Conservation (phyloP, 2,888 invertebrate species). For the Dasypolia templi region DNA sequence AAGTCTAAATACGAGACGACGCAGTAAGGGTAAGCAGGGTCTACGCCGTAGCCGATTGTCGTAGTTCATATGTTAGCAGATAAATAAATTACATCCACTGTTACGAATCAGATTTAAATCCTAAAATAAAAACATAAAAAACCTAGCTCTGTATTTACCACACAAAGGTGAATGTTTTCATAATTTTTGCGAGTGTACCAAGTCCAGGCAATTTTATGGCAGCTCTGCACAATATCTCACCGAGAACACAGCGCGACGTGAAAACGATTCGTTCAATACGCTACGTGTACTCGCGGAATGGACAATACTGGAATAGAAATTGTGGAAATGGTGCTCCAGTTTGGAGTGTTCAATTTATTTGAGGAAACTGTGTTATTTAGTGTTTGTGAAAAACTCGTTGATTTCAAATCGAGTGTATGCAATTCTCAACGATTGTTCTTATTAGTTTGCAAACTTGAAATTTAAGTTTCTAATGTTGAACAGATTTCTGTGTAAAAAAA, state of each 20-base stretch:
- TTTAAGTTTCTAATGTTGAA: background rate
- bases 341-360: slow-evolving; percentile 17
- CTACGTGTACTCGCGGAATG: slow-evolving; percentile 37
- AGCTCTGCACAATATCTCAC: slow-evolving; percentile 30
- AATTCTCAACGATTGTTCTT: background rate
- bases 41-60: slow-evolving; percentile 16
- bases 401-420: background rate
- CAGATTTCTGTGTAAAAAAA: too few species aligned
- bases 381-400: background rate
- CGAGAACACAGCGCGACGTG: slow-evolving; percentile 10
- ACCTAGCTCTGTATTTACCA: background rate
- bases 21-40: background rate
- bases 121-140: background rate
- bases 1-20: background rate
- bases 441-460: background rate
- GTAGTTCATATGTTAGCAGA: background rate
- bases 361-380: slow-evolving; percentile 10
- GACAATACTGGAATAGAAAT: slow-evolving; percentile 40
- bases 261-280: slow-evolving; percentile 41
- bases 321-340: slow-evolving; percentile 17
- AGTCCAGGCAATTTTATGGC: slow-evolving; percentile 9
- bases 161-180: background rate
- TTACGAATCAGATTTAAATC: background rate
- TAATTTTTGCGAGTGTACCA: slow-evolving; percentile 7
- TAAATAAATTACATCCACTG: background rate